Conservation (phyloP, 1,140 invertebrate genomes). For the Microvelia longipes region DNA sequence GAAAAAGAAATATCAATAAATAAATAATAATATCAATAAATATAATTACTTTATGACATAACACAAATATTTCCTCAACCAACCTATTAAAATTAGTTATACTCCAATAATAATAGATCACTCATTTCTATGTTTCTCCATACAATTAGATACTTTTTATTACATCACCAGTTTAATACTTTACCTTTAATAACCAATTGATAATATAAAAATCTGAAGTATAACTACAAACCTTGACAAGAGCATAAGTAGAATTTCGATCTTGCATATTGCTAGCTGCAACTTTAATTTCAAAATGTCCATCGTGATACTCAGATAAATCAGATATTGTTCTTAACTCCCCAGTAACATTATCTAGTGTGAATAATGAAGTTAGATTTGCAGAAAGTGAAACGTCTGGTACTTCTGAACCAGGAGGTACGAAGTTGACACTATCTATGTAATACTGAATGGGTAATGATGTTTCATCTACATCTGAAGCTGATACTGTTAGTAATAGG, state of each 20-base stretch:
- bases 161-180: too few relatives aligned
- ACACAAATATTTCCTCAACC: too few relatives aligned
- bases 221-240: constrained; percentile 40
- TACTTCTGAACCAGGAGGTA: constrained; percentile 30
- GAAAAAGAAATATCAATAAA: constrained; percentile 14
- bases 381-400: constrained; percentile 25
- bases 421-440: constrained; percentile 46
- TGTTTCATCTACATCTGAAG: constrained; percentile 48
- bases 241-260: constrained; percentile 33
- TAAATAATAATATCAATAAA: background rate
- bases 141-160: too few relatives aligned
- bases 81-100: too few relatives aligned
- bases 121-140: too few relatives aligned
- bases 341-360: constrained; percentile 45
- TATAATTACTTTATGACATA: background rate
- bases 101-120: too few relatives aligned
- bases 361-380: constrained; percentile 30
- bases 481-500: constrained; percentile 45
- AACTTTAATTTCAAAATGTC: constrained; percentile 45
- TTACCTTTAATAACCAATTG: too few relatives aligned
- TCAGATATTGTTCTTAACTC: constrained; percentile 50
- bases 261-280: constrained; percentile 44
- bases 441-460: constrained; percentile 45
- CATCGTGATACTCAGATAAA: constrained; percentile 52
- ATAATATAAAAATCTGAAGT: too few relatives aligned